Conservation (phyloP, 2,797 vertebrate species). For the Tapera naevia region DNA sequence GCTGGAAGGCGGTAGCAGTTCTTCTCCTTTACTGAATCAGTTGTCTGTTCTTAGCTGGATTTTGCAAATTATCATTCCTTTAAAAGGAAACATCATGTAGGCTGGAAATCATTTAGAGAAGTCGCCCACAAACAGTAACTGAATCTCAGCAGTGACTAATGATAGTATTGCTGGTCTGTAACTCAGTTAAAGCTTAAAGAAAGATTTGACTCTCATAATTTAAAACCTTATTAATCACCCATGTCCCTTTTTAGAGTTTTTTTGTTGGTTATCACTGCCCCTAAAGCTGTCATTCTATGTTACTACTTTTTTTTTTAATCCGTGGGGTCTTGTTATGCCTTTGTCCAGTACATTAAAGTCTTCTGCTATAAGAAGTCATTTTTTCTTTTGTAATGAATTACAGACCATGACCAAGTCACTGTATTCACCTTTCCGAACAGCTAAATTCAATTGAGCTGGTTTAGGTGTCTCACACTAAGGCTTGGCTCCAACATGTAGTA, state of each 20-base stretch:
- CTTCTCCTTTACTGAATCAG: not conserved
- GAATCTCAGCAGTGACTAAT: constrained; percentile 29
- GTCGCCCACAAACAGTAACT: constrained; percentile 45
- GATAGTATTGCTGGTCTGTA: constrained; percentile 12
- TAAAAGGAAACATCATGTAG: constrained; percentile 42
- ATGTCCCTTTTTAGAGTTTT: not conserved
- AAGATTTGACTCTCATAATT: constrained; percentile 21
- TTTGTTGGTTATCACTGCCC: not conserved
- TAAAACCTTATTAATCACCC: constrained; percentile 17
- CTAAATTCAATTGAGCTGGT: not conserved
- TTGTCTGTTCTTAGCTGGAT: constrained; percentile 21
- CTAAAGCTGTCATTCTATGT: constrained; percentile 17
- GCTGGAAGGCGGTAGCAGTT: not conserved
- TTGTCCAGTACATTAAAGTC: not conserved
- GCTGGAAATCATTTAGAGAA: constrained; percentile 53
- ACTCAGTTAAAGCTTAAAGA: constrained; percentile 37
- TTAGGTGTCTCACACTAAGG: not conserved
- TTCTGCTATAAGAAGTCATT: not conserved
- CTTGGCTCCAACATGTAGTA: not conserved
- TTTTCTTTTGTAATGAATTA: not conserved
- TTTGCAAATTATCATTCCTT: constrained; percentile 30
- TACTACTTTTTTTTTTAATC: not conserved
- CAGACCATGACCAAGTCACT: not conserved
- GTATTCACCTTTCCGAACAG: not conserved
- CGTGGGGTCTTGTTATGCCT: not conserved